Evolutionary conservation across 1,140 invertebrate genomes (phyloP).

Genomic region (Drosophila triauraria): DNA sequence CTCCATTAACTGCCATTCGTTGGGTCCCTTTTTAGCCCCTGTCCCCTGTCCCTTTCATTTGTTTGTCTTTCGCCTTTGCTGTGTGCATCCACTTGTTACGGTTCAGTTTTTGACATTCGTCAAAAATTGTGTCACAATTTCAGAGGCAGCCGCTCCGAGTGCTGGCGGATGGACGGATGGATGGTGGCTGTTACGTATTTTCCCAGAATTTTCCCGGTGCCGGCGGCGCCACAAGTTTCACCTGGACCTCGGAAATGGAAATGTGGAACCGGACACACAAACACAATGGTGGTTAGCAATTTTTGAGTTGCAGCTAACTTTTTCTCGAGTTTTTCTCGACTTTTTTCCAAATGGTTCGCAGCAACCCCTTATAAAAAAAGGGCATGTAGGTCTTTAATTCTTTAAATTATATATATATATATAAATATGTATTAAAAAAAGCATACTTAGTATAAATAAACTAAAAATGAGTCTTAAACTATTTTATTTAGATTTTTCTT

Average conservation of each 20-base stretch:
- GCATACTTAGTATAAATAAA: too few relatives aligned
- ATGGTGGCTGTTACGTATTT: constrained; percentile 1
- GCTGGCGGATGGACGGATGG: not conserved
- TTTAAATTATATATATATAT: too few relatives aligned
- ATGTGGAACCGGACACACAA: constrained; percentile 11
- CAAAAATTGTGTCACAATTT: constrained; percentile 81
- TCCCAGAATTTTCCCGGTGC: constrained; percentile 15
- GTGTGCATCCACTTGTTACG: constrained; percentile 60
- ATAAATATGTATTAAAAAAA: too few relatives aligned
- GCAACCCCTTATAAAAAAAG: too few relatives aligned
- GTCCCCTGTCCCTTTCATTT: constrained; percentile 29
- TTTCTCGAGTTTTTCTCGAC: constrained; percentile 5
- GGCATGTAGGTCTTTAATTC: too few relatives aligned
- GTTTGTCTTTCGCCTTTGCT: constrained; percentile 60
- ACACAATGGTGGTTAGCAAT: constrained; percentile 41
- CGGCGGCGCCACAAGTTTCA: constrained; percentile 23
- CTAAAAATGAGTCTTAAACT: too few relatives aligned
- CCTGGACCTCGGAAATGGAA: constrained; percentile 10
- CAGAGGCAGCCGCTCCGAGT: constrained; percentile 9
- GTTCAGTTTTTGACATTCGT: constrained; percentile 76
- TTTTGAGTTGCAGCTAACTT: constrained; percentile 28
- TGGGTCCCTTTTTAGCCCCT: not conserved
- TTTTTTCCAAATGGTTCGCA: constrained; percentile 1
- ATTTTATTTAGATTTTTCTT: too few relatives aligned
- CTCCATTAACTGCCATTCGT: constrained; percentile 16